These are phyloP conservation scores for Aphis gossypii DNA, from an alignment of 1,140 invertebrate species.

Conservation along the genomic window DNA sequence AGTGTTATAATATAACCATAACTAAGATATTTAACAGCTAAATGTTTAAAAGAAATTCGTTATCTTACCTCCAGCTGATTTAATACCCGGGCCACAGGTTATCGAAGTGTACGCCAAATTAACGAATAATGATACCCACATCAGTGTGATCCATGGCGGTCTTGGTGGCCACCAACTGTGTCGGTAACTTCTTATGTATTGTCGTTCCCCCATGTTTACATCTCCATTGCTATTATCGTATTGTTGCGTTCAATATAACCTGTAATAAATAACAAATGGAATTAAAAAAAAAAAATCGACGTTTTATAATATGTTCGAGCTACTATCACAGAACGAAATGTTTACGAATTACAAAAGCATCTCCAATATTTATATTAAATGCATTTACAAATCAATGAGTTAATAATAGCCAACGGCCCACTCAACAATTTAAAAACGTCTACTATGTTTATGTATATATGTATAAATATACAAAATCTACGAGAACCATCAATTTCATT, in stretches of 20 bases:
- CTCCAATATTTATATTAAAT: constrained; percentile 6
- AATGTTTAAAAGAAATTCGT: background rate
- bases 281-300: background rate
- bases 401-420: background rate
- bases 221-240: background rate
- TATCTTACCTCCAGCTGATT: constrained; percentile 34
- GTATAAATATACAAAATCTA: background rate
- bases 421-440: background rate
- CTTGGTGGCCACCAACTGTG: constrained; percentile 39
- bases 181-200: background rate
- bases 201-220: constrained; percentile 38
- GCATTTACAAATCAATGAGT: background rate
- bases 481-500: background rate
- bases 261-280: background rate
- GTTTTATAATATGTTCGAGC: background rate
- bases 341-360: background rate
- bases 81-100: constrained; percentile 7
- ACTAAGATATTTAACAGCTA: background rate
- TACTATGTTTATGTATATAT: background rate
- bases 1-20: background rate
- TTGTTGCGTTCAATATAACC: background rate
- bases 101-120: background rate
- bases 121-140: background rate
- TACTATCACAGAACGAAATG: background rate
- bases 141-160: constrained; percentile 17